A percentile compares a stretch with the other conserved stretches of the same genome.
These are phyloP conservation scores for Aphidoletes aphidimyza DNA, from an alignment of 2,888 invertebrate species.

Conservation along the genomic window DNA sequence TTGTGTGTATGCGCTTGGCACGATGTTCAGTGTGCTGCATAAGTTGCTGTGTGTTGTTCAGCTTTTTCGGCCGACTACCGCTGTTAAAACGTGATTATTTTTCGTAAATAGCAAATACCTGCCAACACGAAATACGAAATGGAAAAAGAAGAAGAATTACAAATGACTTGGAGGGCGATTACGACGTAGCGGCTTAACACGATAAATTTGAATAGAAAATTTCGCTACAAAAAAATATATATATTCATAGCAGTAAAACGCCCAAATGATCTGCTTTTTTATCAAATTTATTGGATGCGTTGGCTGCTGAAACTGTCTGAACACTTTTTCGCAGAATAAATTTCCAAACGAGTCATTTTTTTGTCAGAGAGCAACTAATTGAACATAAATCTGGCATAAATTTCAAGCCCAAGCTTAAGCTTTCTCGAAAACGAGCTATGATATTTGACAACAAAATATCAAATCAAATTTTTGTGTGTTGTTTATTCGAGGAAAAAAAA, in stretches of 20 bases:
- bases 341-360: neutral
- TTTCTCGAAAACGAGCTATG: too few species aligned
- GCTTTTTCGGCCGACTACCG: neutral
- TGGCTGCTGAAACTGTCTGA: neutral
- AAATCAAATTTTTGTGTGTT: slow-evolving; percentile 51
- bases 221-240: neutral
- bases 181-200: neutral
- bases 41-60: neutral
- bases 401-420: too few species aligned
- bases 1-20: too few species aligned
- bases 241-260: neutral
- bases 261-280: neutral
- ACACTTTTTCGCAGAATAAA: too few species aligned
- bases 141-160: too few species aligned
- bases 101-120: slow-evolving; percentile 14
- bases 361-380: neutral
- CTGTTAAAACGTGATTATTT: slow-evolving; percentile 33
- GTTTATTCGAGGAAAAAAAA: neutral
- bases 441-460: slow-evolving; percentile 16
- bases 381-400: too few species aligned
- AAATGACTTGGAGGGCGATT: neutral
- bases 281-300: slow-evolving; percentile 1
- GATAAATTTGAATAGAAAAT: neutral
- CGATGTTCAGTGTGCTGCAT: neutral
- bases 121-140: neutral